Conservation (phyloP, 2,113 vertebrate genomes). For the Galeopterus variegatus region DNA sequence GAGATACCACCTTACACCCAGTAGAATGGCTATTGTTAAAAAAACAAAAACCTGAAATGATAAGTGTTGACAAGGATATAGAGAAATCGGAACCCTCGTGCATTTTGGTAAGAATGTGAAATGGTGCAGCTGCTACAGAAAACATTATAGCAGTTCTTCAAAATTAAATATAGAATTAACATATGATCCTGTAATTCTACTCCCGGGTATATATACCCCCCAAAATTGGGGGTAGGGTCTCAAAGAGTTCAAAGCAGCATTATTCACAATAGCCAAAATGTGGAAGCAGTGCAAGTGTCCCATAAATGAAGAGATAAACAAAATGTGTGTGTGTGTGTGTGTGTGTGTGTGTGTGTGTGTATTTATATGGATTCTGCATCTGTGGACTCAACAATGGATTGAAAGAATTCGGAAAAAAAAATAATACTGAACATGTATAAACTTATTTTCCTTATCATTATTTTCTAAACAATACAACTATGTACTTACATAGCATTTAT, state of each 20-base stretch:
- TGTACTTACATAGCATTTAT: too few species aligned
- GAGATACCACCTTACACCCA: background rate
- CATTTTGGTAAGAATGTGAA: background rate
- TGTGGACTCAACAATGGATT: too few species aligned
- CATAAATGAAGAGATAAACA: background rate
- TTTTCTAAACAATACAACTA: too few species aligned
- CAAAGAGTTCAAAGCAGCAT: background rate
- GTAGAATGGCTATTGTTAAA: background rate
- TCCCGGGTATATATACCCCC: too few species aligned
- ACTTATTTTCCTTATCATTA: too few species aligned
- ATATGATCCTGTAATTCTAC: background rate
- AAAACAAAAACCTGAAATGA: background rate
- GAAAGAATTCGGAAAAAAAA: too few species aligned
- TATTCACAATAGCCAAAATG: background rate
- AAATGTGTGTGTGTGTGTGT: background rate
- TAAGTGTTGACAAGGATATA: background rate
- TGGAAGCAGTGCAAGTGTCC: background rate
- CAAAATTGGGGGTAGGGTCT: background rate
- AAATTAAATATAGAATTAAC: background rate
- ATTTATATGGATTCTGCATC: too few species aligned
- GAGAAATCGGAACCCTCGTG: background rate
- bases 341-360: too few species aligned
- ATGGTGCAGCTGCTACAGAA: background rate
- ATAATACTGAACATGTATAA: too few species aligned
- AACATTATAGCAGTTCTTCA: background rate